Evolutionary conservation across 2,888 invertebrate genomes (phyloP).

Genomic region (Thalpophila matura): DNA sequence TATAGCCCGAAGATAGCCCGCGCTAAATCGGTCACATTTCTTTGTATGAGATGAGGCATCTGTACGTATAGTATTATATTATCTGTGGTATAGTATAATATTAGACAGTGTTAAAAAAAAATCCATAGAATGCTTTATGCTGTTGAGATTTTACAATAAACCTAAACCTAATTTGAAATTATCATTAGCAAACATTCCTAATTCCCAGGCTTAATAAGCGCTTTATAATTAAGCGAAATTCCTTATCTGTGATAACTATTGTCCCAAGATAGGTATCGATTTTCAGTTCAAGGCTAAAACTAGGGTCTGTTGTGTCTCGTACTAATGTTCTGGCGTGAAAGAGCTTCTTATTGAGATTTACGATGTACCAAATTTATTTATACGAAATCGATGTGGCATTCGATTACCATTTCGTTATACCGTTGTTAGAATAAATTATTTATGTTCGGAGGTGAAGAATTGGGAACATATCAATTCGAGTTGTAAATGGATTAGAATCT

Average conservation of each 20-base stretch:
- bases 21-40: no score
- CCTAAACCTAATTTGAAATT: not conserved
- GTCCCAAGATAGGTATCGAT: slow-evolving; percentile 40
- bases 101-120: no score
- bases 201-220: no score
- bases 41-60: no score
- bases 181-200: not conserved
- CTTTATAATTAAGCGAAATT: slow-evolving; percentile 6
- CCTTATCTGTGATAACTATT: slow-evolving; percentile 18
- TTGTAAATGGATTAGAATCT: slow-evolving; percentile 29
- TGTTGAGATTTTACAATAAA: not conserved
- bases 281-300: slow-evolving; percentile 24
- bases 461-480: slow-evolving; percentile 23
- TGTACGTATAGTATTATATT: no score
- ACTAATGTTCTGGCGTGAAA: slow-evolving; percentile 47
- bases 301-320: slow-evolving; percentile 12
- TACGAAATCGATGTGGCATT: slow-evolving; percentile 56
- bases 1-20: no score
- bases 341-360: slow-evolving; percentile 66
- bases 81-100: no score
- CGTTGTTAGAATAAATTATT: slow-evolving; percentile 49
- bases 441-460: slow-evolving; percentile 32
- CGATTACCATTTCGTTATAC: slow-evolving; percentile 65
- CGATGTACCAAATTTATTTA: slow-evolving; percentile 61
- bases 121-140: no score